Conservation (phyloP, 2,113 vertebrate species). For the Dipodomys stephensi region DNA sequence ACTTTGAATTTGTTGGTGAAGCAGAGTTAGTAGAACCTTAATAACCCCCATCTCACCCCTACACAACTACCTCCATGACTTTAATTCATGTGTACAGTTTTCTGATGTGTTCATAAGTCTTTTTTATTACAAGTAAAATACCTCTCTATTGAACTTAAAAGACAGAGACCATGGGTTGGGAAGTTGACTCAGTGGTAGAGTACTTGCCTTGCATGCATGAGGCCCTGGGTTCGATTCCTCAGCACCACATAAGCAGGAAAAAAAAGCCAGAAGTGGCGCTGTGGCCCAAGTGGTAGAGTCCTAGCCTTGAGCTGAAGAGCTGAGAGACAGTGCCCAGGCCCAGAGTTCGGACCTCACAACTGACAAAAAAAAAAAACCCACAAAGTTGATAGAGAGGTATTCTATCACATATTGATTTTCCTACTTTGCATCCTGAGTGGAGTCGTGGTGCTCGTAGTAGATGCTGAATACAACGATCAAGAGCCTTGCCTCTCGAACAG, state of each 20-base stretch:
- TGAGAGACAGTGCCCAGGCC: too few relatives aligned
- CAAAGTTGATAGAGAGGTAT: conserved; percentile 46
- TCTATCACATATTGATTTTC: conserved; percentile 45
- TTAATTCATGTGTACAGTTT: conserved; percentile 78
- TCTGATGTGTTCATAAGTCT: conserved; percentile 68
- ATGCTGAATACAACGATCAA: neutral
- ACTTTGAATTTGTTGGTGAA: conserved; percentile 80
- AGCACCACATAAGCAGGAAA: too few relatives aligned
- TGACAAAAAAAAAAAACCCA: neutral
- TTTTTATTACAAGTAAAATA: conserved; percentile 78
- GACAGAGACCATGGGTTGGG: too few relatives aligned
- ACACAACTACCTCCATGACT: conserved; percentile 62
- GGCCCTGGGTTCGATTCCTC: too few relatives aligned
- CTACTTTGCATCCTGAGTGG: neutral
- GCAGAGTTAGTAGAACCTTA: conserved; percentile 78
- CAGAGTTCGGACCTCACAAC: too few relatives aligned
- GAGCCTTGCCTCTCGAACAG: neutral
- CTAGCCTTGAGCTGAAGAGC: too few relatives aligned
- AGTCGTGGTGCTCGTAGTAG: conserved; percentile 11
- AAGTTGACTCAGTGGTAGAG: too few relatives aligned
- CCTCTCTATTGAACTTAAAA: conserved; percentile 53
- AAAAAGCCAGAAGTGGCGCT: too few relatives aligned
- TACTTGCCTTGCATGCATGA: too few relatives aligned
- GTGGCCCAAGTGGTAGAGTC: too few relatives aligned
- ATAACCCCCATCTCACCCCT: conserved; percentile 73